A percentile compares a stretch with the other conserved stretches of the same genome.
Evolutionary conservation across 2,113 vertebrate genomes (phyloP).

Genomic region (Xiphophorus maculatus): DNA sequence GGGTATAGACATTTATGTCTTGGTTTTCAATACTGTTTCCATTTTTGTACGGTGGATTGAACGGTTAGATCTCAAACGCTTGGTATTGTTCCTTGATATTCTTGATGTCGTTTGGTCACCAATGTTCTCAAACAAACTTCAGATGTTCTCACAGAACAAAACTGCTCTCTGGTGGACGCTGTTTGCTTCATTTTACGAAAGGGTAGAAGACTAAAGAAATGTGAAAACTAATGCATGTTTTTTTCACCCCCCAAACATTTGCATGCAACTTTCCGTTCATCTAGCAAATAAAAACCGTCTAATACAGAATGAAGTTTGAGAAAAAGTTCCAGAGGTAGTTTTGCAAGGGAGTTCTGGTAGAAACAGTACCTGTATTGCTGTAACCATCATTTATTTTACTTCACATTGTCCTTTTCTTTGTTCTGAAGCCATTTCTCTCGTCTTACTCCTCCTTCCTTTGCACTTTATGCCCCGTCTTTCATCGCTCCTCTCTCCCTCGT

Average conservation of each 20-base stretch:
- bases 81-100: too few species aligned
- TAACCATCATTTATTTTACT: constrained; percentile 4
- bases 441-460: constrained; percentile 35
- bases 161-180: too few species aligned
- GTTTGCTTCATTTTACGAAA: neutral
- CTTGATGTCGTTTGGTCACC: too few species aligned
- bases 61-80: too few species aligned
- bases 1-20: too few species aligned
- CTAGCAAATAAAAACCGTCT: neutral
- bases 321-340: neutral
- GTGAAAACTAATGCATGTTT: neutral
- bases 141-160: too few species aligned
- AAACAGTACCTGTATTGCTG: neutral
- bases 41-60: too few species aligned
- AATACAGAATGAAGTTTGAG: neutral
- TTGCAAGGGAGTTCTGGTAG: neutral
- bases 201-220: neutral
- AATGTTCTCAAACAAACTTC: too few species aligned
- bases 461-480: constrained; percentile 47
- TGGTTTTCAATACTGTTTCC: too few species aligned
- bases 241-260: too few species aligned
- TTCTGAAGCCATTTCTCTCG: constrained; percentile 26
- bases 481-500: constrained; percentile 34
- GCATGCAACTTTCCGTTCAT: neutral
- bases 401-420: constrained; percentile 3